Conservation (phyloP, 2,797 vertebrate species). For the Darevskia nairensis region DNA sequence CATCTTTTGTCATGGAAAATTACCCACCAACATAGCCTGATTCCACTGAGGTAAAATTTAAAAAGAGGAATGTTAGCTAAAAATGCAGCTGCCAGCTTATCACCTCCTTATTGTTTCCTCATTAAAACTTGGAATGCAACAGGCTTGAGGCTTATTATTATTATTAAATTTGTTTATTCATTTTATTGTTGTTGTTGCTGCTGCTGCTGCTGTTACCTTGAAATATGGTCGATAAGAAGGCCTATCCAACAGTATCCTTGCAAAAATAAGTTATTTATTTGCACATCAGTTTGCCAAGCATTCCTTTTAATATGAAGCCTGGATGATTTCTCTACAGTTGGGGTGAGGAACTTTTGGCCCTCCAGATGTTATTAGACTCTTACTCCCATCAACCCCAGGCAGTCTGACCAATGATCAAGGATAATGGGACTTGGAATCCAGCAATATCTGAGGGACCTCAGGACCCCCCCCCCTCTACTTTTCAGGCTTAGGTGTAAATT, state of each 20-base stretch:
- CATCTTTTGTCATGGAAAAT: slow-evolving; percentile 64
- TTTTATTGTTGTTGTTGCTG: slow-evolving; percentile 72
- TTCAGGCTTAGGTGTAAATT: background rate
- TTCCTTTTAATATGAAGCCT: background rate
- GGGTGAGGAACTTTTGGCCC: too few species aligned
- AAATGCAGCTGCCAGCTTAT: slow-evolving; percentile 39
- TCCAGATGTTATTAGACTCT: too few species aligned
- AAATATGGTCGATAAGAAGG: slow-evolving; percentile 73
- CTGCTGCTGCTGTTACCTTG: slow-evolving; percentile 69
- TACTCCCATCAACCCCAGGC: too few species aligned
- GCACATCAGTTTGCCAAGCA: background rate
- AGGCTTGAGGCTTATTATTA: slow-evolving; percentile 80
- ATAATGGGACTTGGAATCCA: too few species aligned
- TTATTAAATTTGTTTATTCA: slow-evolving; percentile 71
- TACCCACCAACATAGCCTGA: slow-evolving; percentile 55
- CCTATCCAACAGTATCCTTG: slow-evolving; percentile 74
- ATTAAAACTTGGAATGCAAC: slow-evolving; percentile 79
- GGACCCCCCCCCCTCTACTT: accelerated
- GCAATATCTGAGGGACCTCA: too few species aligned
- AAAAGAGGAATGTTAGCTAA: slow-evolving; percentile 48
- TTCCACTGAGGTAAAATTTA: slow-evolving; percentile 70
- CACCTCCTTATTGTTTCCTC: slow-evolving; percentile 71
- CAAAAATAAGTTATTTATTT: slow-evolving; percentile 69
- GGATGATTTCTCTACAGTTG: accelerated
- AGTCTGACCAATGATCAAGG: too few species aligned